phyloP scores from a whole-genome alignment of 2,888 invertebrate species.

The Achlya flavicornis region DNA sequence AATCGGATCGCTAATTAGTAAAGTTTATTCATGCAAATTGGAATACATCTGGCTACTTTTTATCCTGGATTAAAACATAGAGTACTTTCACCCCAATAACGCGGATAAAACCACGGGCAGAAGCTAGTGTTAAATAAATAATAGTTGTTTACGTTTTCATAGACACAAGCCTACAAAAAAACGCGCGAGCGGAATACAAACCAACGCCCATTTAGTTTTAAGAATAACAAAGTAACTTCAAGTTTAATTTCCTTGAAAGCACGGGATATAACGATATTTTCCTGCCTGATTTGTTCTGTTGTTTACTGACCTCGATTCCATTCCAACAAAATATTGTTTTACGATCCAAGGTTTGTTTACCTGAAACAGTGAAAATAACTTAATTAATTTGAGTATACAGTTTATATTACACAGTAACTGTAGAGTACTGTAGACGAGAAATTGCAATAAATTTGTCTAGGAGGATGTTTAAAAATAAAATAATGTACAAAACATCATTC shows the following conservation, averaged over 20 bases:
- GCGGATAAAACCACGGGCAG: no score
- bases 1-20: no score
- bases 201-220: neutral
- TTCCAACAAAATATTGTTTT: constrained; percentile 26
- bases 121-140: no score
- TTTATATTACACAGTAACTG: constrained; percentile 32
- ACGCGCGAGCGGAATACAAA: neutral
- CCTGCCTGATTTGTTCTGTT: constrained; percentile 15
- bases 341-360: constrained; percentile 55
- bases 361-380: constrained; percentile 58
- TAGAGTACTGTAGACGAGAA: constrained; percentile 18
- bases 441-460: constrained; percentile 5
- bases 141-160: no score
- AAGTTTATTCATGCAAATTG: no score
- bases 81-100: no score
- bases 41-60: no score
- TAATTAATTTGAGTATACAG: constrained; percentile 31
- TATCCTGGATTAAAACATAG: no score
- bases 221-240: constrained; percentile 12
- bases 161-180: no score
- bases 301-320: constrained; percentile 38
- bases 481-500: neutral
- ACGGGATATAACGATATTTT: constrained; percentile 18
- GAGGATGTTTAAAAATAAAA: neutral
- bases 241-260: constrained; percentile 17